Percentiles rank a stretch among this genome's conserved stretches.
Evolutionary conservation across 2,113 vertebrate genomes (phyloP).

Genomic region (Tringa solitaria): DNA sequence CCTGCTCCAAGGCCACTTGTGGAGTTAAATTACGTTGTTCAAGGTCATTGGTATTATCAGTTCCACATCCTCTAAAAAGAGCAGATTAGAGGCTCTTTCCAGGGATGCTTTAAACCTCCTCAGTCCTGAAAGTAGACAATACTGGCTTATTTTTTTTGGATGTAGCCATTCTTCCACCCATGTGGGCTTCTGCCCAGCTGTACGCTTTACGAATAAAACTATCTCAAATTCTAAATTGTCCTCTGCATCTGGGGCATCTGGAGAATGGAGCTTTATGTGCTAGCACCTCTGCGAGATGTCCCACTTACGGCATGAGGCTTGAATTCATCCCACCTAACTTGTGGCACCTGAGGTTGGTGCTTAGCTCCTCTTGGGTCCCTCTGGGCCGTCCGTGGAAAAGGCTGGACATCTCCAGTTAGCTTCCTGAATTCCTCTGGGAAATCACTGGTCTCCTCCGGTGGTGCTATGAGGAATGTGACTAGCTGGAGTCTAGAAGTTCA

Average conservation of each 20-base stretch:
- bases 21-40: not conserved
- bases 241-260: not conserved
- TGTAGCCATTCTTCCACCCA: not conserved
- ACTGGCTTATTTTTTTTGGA: not conserved
- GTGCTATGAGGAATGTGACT: not conserved
- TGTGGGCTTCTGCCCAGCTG: accelerated
- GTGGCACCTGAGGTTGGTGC: not conserved
- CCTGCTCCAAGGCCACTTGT: not conserved
- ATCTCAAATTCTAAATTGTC: not conserved
- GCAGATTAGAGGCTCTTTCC: not conserved
- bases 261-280: not conserved
- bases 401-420: not conserved
- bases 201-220: not conserved
- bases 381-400: too few relatives aligned
- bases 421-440: not conserved
- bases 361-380: not conserved
- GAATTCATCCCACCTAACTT: not conserved
- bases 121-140: not conserved
- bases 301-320: not conserved
- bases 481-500: not conserved
- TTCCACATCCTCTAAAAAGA: not conserved
- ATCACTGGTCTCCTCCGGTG: not conserved
- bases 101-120: not conserved
- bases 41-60: not conserved
- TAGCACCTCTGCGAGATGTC: not conserved